Base-by-base conservation (phyloP, 1,140 invertebrate genomes). In the Spodoptera litura region DNA sequence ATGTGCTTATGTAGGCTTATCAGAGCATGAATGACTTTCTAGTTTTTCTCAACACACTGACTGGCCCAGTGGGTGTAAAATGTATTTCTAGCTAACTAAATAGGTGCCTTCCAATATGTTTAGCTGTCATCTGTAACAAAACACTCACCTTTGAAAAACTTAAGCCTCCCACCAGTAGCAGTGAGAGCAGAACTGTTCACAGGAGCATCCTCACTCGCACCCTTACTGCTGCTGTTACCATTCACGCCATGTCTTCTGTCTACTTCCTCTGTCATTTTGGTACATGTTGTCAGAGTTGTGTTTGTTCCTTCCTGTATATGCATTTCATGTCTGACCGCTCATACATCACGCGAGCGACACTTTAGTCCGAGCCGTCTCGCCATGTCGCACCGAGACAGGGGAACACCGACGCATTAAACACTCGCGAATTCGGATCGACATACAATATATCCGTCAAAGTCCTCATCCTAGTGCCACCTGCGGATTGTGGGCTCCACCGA, bases 181-280 rank as follows among this genome's bases (percentile, higher is more conserved):
- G 85, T 73, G 81, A 89, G 83, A 81, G 89, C 84, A 78, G 93
- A 83, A 82, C 82, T 89, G 78, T 89, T 87, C 82, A 86, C 89
- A 78, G 91, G 87, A 87, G 84, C 85, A 87, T 93, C 92, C 59
- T 93, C 91, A 86, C 83, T 90, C 59, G 82, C 88, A 86, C 85
- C 85, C 86, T 93, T 93, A 87, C 93, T 94, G 92, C 95, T 95
- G 93, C 94, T 95, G 94, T 95, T 95, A 90, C 95, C 95, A 95
- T 96, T 96, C 90, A 95, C 95, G 93, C 95, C 95, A 95, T 95
- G 93, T 95, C 95, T 95, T 95, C 93, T 95, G 95, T 95, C 95
- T 93, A 95, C 95, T 95, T 96, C 95, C 94, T 95, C 95, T 95
- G 95, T 95, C 95, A 96, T 96, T 95, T 95, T 96, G 94, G 95